These are phyloP conservation scores for Xestobium rufovillosum DNA, from an alignment of 2,888 invertebrate species.

Conservation along the genomic window DNA sequence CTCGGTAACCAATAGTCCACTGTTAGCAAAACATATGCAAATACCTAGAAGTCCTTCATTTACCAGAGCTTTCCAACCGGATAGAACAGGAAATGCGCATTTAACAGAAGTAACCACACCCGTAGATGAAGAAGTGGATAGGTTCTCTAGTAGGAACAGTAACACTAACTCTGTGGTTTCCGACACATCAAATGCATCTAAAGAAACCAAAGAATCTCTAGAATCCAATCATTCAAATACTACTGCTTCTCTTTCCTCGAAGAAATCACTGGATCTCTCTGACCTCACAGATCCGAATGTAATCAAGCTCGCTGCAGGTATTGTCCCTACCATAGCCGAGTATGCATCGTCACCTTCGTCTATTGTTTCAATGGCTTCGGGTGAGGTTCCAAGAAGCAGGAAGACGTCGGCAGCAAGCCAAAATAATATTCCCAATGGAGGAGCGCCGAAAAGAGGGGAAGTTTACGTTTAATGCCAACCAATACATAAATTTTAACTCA, in stretches of 20 bases:
- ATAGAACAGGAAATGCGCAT: conserved; percentile 24
- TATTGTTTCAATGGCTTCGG: conserved; percentile 22
- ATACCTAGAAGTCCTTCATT: conserved; percentile 28
- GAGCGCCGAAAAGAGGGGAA: conserved; percentile 47
- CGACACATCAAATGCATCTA: conserved; percentile 34
- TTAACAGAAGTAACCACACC: conserved; percentile 29
- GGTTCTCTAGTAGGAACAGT: conserved; percentile 31
- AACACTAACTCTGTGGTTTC: conserved; percentile 39
- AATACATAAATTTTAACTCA: background rate
- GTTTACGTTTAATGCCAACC: conserved; percentile 46
- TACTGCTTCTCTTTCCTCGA: conserved; percentile 34
- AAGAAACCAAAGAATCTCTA: conserved; percentile 37
- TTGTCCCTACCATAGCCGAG: conserved; percentile 19
- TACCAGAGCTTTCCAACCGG: conserved; percentile 30
- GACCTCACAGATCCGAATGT: conserved; percentile 24
- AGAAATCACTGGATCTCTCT: conserved; percentile 21
- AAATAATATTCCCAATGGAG: conserved; percentile 34
- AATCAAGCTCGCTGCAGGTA: conserved; percentile 27
- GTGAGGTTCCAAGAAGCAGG: conserved; percentile 34
- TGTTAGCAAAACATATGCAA: conserved; percentile 30
- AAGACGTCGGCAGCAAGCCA: conserved; percentile 44
- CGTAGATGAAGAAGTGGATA: conserved; percentile 36
- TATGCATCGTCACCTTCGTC: conserved; percentile 30
- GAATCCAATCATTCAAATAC: conserved; percentile 35
- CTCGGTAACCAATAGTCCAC: conserved; percentile 46